Conservation (phyloP, 2,797 vertebrate genomes). For the Sylvia borin region DNA sequence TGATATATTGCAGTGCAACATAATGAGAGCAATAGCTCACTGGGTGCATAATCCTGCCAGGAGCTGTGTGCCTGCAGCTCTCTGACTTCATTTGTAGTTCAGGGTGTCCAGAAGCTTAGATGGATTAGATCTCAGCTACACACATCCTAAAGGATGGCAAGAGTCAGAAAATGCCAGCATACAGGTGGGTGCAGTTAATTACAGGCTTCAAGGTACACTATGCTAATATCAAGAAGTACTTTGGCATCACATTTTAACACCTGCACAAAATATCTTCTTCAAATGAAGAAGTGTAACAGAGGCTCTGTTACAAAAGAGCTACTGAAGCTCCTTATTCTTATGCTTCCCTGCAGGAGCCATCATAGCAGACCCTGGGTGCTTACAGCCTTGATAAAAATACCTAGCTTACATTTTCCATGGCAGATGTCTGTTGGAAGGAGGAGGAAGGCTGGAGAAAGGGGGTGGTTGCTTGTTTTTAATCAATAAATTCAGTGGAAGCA, state of each 20-base stretch:
- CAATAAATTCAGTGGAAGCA: constrained; percentile 3
- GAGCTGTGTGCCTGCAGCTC: constrained; percentile 36
- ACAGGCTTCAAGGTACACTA: background rate
- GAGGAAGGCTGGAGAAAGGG: background rate
- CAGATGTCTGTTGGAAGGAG: background rate
- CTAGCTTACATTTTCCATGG: background rate
- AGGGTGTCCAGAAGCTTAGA: constrained; percentile 31
- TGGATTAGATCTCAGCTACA: constrained; percentile 2
- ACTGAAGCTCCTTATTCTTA: background rate
- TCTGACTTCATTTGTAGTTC: constrained; percentile 49
- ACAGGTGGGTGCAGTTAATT: constrained; percentile 50
- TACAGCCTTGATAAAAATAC: background rate
- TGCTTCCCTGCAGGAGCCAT: background rate
- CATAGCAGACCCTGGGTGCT: background rate
- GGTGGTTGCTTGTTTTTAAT: background rate
- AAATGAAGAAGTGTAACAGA: background rate
- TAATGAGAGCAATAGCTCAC: constrained; percentile 77
- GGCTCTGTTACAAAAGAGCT: background rate
- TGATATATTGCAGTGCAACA: constrained; percentile 70
- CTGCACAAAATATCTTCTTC: constrained; percentile 20
- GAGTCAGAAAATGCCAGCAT: constrained; percentile 20
- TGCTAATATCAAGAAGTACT: background rate
- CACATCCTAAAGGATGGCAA: constrained; percentile 33
- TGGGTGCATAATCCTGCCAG: constrained; percentile 67
- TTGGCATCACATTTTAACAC: background rate